Conservation (phyloP, 2,797 vertebrate species). For the Meda fulgida region DNA sequence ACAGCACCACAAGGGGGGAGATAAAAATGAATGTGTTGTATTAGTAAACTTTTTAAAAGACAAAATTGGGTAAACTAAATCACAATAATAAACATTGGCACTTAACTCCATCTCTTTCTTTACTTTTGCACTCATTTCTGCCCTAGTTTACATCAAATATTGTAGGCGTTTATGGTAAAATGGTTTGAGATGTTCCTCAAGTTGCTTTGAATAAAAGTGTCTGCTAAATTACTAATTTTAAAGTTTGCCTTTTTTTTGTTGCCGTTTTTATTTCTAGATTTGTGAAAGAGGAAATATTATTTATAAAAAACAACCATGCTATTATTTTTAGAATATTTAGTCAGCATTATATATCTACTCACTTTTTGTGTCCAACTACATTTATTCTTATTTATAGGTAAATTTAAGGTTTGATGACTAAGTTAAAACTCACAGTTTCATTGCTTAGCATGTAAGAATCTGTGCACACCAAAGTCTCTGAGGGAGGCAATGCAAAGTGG, state of each 20-base stretch:
- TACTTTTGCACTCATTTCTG: neutral
- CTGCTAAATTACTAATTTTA: neutral
- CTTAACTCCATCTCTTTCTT: neutral
- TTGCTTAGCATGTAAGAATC: conserved; percentile 25
- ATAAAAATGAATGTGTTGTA: conserved; percentile 1
- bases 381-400: neutral
- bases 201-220: neutral
- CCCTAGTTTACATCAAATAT: neutral
- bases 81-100: neutral
- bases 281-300: neutral
- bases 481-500: conserved; percentile 41
- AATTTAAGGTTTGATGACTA: conserved; percentile 8
- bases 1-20: neutral
- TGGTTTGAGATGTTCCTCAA: neutral
- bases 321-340: neutral
- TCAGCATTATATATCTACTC: neutral
- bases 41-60: neutral
- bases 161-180: neutral
- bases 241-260: neutral
- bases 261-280: neutral
- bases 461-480: conserved; percentile 31
- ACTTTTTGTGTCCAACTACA: neutral
- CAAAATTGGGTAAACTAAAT: neutral
- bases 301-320: neutral
- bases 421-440: neutral